phyloP scores from a whole-genome alignment of 2,888 invertebrate genomes.

The Theodoxus fluviatilis region DNA sequence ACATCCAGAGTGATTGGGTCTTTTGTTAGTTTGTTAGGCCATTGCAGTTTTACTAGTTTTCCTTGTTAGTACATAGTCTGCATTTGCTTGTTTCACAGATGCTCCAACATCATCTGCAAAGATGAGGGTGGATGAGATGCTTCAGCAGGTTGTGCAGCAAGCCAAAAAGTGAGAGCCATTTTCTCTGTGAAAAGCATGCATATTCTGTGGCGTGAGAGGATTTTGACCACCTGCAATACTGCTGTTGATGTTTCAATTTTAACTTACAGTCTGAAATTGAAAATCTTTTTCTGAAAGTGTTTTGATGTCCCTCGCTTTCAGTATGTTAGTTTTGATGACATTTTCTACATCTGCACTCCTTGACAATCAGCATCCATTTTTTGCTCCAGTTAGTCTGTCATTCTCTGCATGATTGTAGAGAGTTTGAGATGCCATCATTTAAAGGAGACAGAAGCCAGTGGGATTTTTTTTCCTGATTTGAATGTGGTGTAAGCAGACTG shows the following conservation, averaged over 20 bases:
- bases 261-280: neutral
- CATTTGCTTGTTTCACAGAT: conserved; percentile 34
- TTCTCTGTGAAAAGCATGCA: too few relatives aligned
- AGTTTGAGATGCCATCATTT: too few relatives aligned
- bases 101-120: conserved; percentile 35
- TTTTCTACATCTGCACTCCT: too few relatives aligned
- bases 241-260: neutral
- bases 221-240: neutral
- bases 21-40: conserved; percentile 21
- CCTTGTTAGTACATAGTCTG: neutral
- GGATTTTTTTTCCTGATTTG: too few relatives aligned
- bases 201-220: too few relatives aligned
- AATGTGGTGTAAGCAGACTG: too few relatives aligned
- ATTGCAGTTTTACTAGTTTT: neutral
- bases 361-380: too few relatives aligned
- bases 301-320: neutral
- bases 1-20: too few relatives aligned
- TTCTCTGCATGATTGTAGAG: too few relatives aligned
- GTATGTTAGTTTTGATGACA: neutral
- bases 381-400: too few relatives aligned
- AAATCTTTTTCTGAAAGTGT: neutral
- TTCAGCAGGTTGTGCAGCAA: conserved; percentile 52
- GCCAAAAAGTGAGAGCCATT: conserved; percentile 45
- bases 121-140: conserved; percentile 46
- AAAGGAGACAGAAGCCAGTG: too few relatives aligned